These are phyloP conservation scores for Trachelus tabidus DNA, from an alignment of 2,888 invertebrate species.

Conservation along the genomic window DNA sequence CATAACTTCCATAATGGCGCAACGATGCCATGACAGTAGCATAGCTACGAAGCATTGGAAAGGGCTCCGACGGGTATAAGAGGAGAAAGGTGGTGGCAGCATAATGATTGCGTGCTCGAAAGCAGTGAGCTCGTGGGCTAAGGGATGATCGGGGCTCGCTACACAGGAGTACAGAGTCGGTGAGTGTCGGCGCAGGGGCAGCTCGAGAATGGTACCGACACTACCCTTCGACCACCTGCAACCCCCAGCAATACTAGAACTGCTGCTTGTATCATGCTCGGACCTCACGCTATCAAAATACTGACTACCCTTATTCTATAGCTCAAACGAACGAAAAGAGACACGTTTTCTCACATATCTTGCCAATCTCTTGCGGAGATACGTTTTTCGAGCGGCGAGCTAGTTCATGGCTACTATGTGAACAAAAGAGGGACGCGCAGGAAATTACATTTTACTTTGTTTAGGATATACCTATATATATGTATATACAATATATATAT, in stretches of 20 bases:
- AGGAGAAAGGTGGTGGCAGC: conserved; percentile 23
- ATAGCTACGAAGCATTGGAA: not conserved
- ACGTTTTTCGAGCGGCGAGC: too few relatives aligned
- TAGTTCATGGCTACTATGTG: too few relatives aligned
- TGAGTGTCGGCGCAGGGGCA: conserved; percentile 47
- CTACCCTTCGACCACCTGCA: conserved; percentile 28
- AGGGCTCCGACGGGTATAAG: conserved; percentile 1
- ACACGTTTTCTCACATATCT: too few relatives aligned
- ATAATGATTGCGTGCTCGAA: conserved; percentile 61
- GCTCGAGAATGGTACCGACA: conserved; percentile 49
- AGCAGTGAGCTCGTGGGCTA: conserved; percentile 47
- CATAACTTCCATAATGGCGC: conserved; percentile 63
- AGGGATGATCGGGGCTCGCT: conserved; percentile 15
- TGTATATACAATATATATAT: too few relatives aligned
- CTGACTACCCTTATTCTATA: too few relatives aligned
- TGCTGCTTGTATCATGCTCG: conserved; percentile 26
- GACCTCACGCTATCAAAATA: conserved; percentile 27
- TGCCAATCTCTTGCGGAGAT: too few relatives aligned
- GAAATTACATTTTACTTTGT: too few relatives aligned
- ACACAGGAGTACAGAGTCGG: conserved; percentile 12
- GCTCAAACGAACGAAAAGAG: too few relatives aligned
- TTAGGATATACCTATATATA: too few relatives aligned
- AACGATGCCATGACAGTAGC: conserved; percentile 48
- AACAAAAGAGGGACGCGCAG: too few relatives aligned
- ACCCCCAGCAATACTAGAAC: conserved; percentile 18